Evolutionary conservation across 2,888 invertebrate species (phyloP).

Genomic region (Machimus atricapillus): DNA sequence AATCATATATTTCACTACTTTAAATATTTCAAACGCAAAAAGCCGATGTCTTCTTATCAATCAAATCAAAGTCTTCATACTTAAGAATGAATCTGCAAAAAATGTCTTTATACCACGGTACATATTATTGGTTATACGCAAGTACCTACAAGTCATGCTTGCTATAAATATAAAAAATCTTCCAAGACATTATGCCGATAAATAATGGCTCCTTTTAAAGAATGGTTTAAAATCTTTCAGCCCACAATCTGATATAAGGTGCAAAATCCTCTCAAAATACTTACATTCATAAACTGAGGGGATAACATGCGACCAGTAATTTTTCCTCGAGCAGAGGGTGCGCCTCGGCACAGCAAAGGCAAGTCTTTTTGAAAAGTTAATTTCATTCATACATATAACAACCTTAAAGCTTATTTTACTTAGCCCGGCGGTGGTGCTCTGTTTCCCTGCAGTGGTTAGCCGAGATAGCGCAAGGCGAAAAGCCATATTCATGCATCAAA

Average conservation of each 20-base stretch:
- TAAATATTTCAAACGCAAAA: no score
- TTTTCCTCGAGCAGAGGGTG: background rate
- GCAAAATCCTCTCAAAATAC: background rate
- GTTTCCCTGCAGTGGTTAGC: background rate
- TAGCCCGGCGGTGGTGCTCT: background rate
- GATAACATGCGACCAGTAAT: background rate
- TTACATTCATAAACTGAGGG: background rate
- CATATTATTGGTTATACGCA: no score
- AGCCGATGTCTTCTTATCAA: no score
- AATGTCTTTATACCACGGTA: no score
- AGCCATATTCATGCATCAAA: background rate
- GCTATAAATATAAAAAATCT: background rate
- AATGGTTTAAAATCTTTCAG: background rate
- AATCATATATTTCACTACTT: no score
- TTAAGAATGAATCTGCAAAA: no score
- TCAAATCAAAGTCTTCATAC: no score
- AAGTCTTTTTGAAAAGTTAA: background rate
- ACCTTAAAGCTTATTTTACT: background rate
- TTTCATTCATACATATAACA: background rate
- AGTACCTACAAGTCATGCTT: background rate
- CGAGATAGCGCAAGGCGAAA: background rate
- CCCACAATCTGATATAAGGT: background rate
- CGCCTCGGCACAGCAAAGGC: background rate
- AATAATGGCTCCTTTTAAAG: background rate
- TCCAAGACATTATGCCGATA: background rate